These are phyloP conservation scores for Dryomyza anilis DNA, from an alignment of 2,888 invertebrate genomes.

Conservation along the genomic window DNA sequence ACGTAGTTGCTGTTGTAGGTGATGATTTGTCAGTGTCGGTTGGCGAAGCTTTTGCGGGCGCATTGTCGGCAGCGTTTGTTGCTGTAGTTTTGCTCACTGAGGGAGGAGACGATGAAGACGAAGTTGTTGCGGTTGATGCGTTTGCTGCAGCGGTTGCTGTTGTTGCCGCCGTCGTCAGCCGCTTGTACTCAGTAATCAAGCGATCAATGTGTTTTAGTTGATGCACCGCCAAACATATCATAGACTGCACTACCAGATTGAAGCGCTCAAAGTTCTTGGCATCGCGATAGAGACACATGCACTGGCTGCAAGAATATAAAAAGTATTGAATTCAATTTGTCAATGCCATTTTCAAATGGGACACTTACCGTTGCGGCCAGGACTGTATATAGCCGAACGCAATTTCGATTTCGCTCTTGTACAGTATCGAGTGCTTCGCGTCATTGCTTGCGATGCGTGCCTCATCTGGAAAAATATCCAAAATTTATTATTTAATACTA, in stretches of 20 bases:
- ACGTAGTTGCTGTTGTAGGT: slow-evolving; percentile 8
- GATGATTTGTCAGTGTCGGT: background rate
- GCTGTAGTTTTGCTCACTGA: too few species aligned
- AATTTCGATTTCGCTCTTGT: slow-evolving; percentile 80
- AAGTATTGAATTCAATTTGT: background rate
- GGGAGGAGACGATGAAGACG: background rate
- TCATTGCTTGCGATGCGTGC: slow-evolving; percentile 78
- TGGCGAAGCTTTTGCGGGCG: slow-evolving; percentile 6
- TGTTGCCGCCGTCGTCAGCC: slow-evolving; percentile 46
- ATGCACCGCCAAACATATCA: slow-evolving; percentile 81
- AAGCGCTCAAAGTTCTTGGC: slow-evolving; percentile 90
- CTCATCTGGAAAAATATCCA: slow-evolving; percentile 69
- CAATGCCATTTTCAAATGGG: background rate
- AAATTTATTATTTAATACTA: slow-evolving; percentile 28
- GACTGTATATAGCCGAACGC: slow-evolving; percentile 84
- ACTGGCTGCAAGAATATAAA: slow-evolving; percentile 65
- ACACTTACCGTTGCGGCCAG: slow-evolving; percentile 76
- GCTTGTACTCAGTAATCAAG: slow-evolving; percentile 62
- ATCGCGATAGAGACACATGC: slow-evolving; percentile 94
- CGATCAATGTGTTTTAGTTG: slow-evolving; percentile 77
- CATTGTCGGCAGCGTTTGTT: slow-evolving; percentile 6
- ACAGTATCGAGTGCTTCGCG: slow-evolving; percentile 75
- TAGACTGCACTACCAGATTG: slow-evolving; percentile 85
- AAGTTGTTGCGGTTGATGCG: background rate
- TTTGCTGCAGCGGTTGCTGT: slow-evolving; percentile 18